Base-by-base conservation (phyloP, 2,888 invertebrate species). In the Morinoia aosen region DNA sequence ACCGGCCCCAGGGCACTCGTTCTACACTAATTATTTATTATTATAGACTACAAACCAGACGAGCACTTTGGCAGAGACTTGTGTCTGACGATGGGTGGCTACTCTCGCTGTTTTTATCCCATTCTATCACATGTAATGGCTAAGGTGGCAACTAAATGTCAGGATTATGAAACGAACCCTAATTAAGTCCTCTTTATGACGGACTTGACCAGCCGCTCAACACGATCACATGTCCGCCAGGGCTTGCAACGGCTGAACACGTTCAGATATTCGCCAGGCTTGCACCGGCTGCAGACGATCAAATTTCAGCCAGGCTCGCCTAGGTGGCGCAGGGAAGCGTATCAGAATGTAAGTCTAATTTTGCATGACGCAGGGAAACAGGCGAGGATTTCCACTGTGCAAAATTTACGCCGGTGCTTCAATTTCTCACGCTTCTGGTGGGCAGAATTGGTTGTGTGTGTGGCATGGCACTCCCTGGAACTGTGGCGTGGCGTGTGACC, bases 51-150 rank as follows among this genome's bases (percentile, higher is more conserved):
- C 90, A 90, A 90, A 90, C 40, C 90, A 90, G 90, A 90, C 90
- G 90, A 90, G 40, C 90, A 90, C 90, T 90, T 90, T 90, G 90
- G 90, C 40, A 90, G 90, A 90, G 90, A 90, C 90, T 90, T 90
- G 90, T 76, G 90, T 48, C 90, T 90, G 90, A 76, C 48, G 90
- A 90, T 90, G 90, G 90, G 90, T 90, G 90, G 90, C 90, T 90
- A 90, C 48, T 48, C 90, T 90, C 48, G 14, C 93, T 12, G 93
- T 93, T 93, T 57, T 93, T 93, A 93, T 57, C 57, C 57, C 93
- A 57, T 93, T 93, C 93, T 93, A 93, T 93, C 93, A 93, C 93
- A 93, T 93, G 57, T 93, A 93, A 93, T 93, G 93, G 57, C 93
- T 48, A 93, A 93, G 57, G 93, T 93, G 93, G 93, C 93, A 93